Evolutionary conservation across 2,113 vertebrate genomes (phyloP).

Genomic region (Puma concolor): DNA sequence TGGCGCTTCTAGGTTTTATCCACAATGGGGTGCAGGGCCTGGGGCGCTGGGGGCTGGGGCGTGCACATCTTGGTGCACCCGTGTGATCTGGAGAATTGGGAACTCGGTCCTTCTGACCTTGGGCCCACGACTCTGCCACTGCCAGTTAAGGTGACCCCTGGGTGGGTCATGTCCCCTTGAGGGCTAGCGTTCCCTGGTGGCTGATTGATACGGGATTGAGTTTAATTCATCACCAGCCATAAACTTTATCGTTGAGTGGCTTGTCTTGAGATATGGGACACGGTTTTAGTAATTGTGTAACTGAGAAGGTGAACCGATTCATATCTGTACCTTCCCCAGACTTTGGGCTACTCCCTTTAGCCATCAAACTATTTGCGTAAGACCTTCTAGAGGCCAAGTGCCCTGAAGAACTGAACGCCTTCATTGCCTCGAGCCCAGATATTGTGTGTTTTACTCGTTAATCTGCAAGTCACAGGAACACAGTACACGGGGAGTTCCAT

Average conservation of each 20-base stretch:
- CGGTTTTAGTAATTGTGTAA: not conserved
- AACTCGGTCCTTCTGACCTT: not conserved
- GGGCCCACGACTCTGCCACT: not conserved
- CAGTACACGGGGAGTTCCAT: rapidly evolving
- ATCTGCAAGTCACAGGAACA: not conserved
- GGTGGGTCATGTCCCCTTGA: not conserved
- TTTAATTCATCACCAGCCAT: not conserved
- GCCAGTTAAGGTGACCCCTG: rapidly evolving
- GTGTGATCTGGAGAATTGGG: not conserved
- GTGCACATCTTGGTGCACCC: not conserved
- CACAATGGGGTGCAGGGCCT: not conserved
- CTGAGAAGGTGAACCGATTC: not conserved
- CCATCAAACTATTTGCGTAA: not conserved
- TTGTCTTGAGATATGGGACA: not conserved
- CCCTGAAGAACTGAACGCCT: not conserved
- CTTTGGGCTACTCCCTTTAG: not conserved
- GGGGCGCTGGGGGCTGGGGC: not conserved
- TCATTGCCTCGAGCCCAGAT: not conserved
- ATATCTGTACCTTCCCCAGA: not conserved
- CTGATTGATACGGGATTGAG: not conserved
- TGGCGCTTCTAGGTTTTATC: not conserved
- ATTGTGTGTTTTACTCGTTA: rapidly evolving
- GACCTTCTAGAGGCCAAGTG: not conserved
- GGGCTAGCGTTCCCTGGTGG: not conserved
- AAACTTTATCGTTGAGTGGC: not conserved